phyloP scores from a whole-genome alignment of 2,797 vertebrate species.

The Crocidura indochinensis region DNA sequence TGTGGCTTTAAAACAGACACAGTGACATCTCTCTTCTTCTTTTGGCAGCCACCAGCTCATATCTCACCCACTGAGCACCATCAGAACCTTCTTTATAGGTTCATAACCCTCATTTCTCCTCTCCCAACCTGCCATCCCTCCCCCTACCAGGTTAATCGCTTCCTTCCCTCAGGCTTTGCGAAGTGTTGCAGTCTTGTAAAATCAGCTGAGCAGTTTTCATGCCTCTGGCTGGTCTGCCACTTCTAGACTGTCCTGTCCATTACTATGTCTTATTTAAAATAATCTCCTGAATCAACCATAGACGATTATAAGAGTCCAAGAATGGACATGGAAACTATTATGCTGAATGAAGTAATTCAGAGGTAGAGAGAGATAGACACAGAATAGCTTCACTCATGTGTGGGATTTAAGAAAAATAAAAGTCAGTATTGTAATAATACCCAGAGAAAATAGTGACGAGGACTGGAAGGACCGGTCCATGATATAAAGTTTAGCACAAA shows the following conservation, averaged over 20 bases:
- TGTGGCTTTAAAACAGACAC: slow-evolving; percentile 48
- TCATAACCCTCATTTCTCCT: not conserved
- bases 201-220: slow-evolving; percentile 35
- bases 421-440: too few species aligned
- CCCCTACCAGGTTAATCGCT: not conserved
- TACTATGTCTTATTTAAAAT: slow-evolving; percentile 57
- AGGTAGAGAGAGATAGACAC: too few species aligned
- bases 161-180: slow-evolving; percentile 10
- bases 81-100: not conserved
- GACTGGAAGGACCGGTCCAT: too few species aligned
- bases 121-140: not conserved
- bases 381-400: too few species aligned
- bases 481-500: too few species aligned
- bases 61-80: not conserved
- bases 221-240: slow-evolving; percentile 16
- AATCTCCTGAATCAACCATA: not conserved
- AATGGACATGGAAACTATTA: too few species aligned
- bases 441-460: too few species aligned
- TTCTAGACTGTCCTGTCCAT: slow-evolving; percentile 1
- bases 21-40: not conserved
- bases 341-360: too few species aligned
- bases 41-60: not conserved
- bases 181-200: slow-evolving; percentile 44
- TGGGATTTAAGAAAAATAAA: too few species aligned
- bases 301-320: too few species aligned